Evolutionary conservation across 2,113 vertebrate species (phyloP), one percentile per base, ranked within the genome.

Genomic region (Eolophus roseicapilla): DNA sequence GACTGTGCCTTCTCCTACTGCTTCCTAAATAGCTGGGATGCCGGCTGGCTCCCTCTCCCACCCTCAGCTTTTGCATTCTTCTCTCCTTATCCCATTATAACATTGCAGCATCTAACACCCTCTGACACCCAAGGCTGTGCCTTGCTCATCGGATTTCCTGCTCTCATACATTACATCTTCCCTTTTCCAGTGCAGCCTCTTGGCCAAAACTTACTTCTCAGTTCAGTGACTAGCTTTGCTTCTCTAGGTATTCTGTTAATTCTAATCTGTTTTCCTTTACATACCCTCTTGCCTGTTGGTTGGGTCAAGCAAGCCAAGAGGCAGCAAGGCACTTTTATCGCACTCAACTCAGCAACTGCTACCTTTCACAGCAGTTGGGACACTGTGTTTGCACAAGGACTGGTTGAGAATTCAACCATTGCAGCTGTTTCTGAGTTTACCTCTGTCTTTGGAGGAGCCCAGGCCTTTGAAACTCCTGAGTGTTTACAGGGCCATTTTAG

Each of bases 41-140:
- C 39, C 0, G 0, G 24, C 55, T 63, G 55, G 28, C 28, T 91
- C 27, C 44, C 37, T 50, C 16, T 53, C 19, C 44, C 68, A 44
- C 9, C 29, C 73, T 67, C 0, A 0, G 27, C n/a, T 74, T 77
- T 81, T 14, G 1, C 17, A 17, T 63, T 84, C n/a, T 55, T 90
- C 71, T 82, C 47, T 79, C 78, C 41, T 46, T 21, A 83, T 49
- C 6, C 33, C 64, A 11, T 9, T 0, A 0, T 39, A 53, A 60
- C 39, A 65, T 7, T 43, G 63, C 52, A 86, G 44, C 27, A 31
- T 71, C 50, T 37, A 47, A 82, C 27, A 59, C 35, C 14, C 27
- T 57, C 55, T 90, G 82, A 59, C 28, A 75, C 35, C 16, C 24
- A 24, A 82, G 68, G 29, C 29, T 65, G 12, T 7, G 11, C 37